A percentile compares a stretch with the other conserved stretches of the same genome.
Conservation (phyloP, 2,797 vertebrate species). For the Halcyon leucocephala region DNA sequence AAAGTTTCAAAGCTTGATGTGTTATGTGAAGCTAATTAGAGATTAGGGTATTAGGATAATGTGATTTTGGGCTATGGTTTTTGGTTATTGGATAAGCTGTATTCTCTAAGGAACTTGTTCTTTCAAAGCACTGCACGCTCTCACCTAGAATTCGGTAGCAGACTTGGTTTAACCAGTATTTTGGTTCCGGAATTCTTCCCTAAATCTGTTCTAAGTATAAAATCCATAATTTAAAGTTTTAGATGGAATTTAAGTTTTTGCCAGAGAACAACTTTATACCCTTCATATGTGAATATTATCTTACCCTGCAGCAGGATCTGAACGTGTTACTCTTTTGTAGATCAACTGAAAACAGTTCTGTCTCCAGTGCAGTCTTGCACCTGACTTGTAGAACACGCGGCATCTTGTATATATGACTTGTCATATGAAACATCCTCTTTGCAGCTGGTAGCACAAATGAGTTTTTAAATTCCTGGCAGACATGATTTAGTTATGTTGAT, state of each 20-base stretch:
- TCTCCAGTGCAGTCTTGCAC: neutral
- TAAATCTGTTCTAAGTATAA: neutral
- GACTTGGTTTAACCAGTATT: neutral
- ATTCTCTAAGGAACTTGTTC: neutral
- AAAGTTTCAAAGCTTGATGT: neutral
- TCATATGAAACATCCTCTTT: neutral
- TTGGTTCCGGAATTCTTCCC: neutral
- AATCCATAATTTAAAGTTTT: neutral
- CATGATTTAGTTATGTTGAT: neutral
- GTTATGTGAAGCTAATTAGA: neutral
- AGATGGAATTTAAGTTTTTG: neutral
- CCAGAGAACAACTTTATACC: neutral
- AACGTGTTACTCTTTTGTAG: neutral
- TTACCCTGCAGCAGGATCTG: neutral
- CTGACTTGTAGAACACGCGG: neutral
- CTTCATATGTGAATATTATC: neutral
- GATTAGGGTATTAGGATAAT: neutral
- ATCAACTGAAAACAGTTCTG: neutral
- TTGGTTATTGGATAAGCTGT: neutral
- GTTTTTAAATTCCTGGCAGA: neutral
- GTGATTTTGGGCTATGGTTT: neutral
- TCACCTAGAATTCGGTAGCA: neutral
- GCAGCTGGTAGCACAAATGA: neutral
- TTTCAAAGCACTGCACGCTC: neutral
- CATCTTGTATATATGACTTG: neutral